Evolutionary conservation across 2,888 invertebrate species (phyloP), one percentile per base, ranked within the genome.

Genomic region (Cryptocephalus primarius): DNA sequence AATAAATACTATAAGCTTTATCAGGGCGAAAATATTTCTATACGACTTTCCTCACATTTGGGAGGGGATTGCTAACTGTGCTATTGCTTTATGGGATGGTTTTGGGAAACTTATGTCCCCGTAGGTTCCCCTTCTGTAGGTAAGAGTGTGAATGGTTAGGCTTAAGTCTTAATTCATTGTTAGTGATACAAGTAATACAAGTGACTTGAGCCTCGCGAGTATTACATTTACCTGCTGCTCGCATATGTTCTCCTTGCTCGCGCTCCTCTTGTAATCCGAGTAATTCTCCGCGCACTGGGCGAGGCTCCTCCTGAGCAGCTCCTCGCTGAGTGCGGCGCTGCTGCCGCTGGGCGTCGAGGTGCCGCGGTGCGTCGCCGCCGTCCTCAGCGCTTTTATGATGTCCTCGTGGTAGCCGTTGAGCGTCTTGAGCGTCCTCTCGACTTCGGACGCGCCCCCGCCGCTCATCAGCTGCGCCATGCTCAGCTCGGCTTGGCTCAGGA

Each of bases 331-430:
- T 14, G 82, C 74, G 54, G 79, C 78, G 48, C 78, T 77, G 59
- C 80, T 80, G 43, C 80, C 79, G 13, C 80, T 78, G 33, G 81
- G 78, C 40, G 78, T 75, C 39, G 64, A 55, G 41, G 75, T 72
- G 42, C 78, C 77, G 11, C 85, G 78, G 63, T 85, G 86, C 9
- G 60, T 58, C 22, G 88, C 88, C 9, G 91, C 91, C 56, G 82
- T 86, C 57, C 89, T 81, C 59, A 93, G 71, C n/a, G 90, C 91
- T 68, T 89, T 89, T 57, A 93, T 77, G 60, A 93, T 87, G 65
- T 90, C 88, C 64, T 91, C 92, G 70, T 92, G 92, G 72, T 93
- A 93, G 39, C 91, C 92, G 66, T 91, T 90, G 39, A 92, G 76
- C 50, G 85, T 87, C 75, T 88, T 87, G n/a, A 90, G 76, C 42